These are phyloP conservation scores for Corythoichthys intestinalis DNA, from an alignment of 2,113 vertebrate species.

Conservation along the genomic window DNA sequence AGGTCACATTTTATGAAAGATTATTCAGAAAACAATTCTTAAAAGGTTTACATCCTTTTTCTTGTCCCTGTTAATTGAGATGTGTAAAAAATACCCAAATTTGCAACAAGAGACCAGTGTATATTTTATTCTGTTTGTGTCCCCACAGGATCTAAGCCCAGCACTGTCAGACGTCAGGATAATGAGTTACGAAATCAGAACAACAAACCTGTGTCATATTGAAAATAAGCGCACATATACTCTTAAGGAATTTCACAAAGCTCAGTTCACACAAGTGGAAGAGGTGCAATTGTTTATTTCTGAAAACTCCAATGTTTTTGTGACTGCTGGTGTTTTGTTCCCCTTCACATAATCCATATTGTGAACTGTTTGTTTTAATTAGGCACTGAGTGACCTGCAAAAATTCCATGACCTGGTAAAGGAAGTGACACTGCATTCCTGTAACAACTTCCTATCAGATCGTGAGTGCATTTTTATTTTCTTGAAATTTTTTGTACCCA, in stretches of 20 bases:
- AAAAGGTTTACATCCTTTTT: neutral
- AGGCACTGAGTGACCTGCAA: slow-evolving; percentile 69
- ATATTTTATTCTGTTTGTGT: slow-evolving; percentile 13
- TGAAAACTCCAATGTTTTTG: neutral
- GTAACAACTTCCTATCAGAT: slow-evolving; percentile 64
- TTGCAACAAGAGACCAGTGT: neutral
- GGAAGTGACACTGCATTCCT: slow-evolving; percentile 73
- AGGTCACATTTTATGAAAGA: neutral
- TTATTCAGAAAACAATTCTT: neutral
- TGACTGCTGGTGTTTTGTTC: neutral
- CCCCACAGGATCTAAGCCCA: slow-evolving; percentile 71
- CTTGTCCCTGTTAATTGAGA: neutral
- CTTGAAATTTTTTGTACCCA: neutral
- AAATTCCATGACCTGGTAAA: slow-evolving; percentile 78
- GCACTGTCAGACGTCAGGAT: slow-evolving; percentile 79
- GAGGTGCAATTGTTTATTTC: slow-evolving; percentile 60
- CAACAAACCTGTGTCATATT: slow-evolving; percentile 71
- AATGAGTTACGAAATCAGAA: slow-evolving; percentile 76
- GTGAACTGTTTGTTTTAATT: slow-evolving; percentile 24
- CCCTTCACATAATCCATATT: neutral
- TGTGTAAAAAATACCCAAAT: neutral
- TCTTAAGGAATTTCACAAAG: slow-evolving; percentile 72
- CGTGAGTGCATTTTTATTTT: neutral
- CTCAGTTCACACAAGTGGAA: slow-evolving; percentile 65
- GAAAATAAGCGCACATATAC: slow-evolving; percentile 73